A percentile compares a stretch with the other conserved stretches of the same genome.
Conservation (phyloP, 2,113 vertebrate genomes). For the Chrysemys picta region DNA sequence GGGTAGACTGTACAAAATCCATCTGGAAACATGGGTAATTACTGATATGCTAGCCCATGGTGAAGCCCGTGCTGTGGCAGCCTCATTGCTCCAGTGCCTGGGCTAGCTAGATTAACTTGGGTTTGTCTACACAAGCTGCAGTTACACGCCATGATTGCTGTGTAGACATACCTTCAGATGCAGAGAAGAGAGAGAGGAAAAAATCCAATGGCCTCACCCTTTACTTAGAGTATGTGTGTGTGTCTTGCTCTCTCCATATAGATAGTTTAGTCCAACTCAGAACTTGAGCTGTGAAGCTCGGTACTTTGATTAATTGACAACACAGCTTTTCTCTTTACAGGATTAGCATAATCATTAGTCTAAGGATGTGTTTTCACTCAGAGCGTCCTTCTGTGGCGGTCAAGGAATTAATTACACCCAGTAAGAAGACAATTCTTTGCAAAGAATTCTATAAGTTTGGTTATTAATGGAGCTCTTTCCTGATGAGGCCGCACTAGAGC, state of each 20-base stretch:
- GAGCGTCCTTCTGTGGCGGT: conserved; percentile 26
- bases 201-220: not conserved
- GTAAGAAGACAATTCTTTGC: not conserved
- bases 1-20: not conserved
- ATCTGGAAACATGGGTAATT: not conserved
- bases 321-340: not conserved
- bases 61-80: not conserved
- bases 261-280: conserved; percentile 20
- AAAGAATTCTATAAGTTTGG: not conserved
- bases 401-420: conserved; percentile 47
- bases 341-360: conserved; percentile 61
- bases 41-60: not conserved
- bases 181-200: not conserved
- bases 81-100: not conserved
- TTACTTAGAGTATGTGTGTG: not conserved
- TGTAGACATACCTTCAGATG: not conserved
- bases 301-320: conserved; percentile 57
- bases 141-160: not conserved
- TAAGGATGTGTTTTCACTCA: not conserved
- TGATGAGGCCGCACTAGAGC: not conserved
- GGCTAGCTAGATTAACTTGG: not conserved
- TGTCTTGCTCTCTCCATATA: not conserved
- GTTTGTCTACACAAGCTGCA: not conserved
- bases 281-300: not conserved
- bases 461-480: not conserved